Evolutionary conservation across 1,140 invertebrate species (phyloP), one percentile per base, ranked within the genome.

Genomic region (Heliconius eleuchia): DNA sequence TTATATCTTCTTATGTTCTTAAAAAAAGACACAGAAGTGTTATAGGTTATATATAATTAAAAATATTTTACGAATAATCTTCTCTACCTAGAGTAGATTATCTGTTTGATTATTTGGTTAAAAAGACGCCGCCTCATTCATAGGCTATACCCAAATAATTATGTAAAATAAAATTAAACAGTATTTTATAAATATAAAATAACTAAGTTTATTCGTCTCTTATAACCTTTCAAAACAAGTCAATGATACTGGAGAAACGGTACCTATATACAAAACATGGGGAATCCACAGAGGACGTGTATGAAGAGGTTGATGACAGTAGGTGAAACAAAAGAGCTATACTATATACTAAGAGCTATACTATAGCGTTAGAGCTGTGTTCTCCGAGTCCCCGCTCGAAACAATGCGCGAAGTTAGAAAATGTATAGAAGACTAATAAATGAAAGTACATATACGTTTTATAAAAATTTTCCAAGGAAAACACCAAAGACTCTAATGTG

Each of bases 301-400:
- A 57, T 11, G 55, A 57, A 57, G 55, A 57, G 18, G 55, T 57
- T 57, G 19, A n/a, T n/a, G 55, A 57, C 19, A 57, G 55, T 23
- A 57, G 55, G 55, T 57, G n/a, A 57, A 57, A 57, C 55, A 57
- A 57, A 57, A 57, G 55, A 57, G 55, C 18, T 23, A 57, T 57
- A n/a, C 55, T 57, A 23, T n/a, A n/a, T 23, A 23, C 23, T 23
- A 57, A 57, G 55, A 57, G 55, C 18, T 23, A 57, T 57, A n/a
- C 55, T 57, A 23, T n/a, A n/a, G 8, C 19, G 55, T 57, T 57
- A 57, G 55, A 57, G 7, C n/a, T n/a, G 55, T 57, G 55, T 57
- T 57, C n/a, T n/a, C n/a, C 8, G 8, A 57, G 19, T 57, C 55
- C 55, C 55, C n/a, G n/a, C 55, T 19, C 55, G 55, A 9, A 57